Conservation (phyloP, 1,140 invertebrate genomes). For the Drosophila nikananu region DNA sequence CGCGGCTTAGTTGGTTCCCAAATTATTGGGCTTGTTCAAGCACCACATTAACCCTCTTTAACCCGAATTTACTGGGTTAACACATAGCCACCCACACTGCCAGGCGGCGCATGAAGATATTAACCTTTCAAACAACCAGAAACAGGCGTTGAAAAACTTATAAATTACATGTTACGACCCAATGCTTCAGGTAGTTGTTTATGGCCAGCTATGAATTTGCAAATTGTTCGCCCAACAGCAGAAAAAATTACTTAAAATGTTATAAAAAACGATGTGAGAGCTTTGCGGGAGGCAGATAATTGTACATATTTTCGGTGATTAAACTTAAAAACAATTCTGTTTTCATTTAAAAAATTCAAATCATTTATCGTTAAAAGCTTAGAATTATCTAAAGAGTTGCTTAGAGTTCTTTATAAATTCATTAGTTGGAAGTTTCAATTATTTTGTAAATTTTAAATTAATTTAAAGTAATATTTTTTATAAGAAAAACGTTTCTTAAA, state of each 20-base stretch:
- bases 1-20: not conserved
- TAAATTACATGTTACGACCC: constrained; percentile 64
- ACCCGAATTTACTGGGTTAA: constrained; percentile 44
- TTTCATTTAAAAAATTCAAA: not conserved
- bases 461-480: not conserved
- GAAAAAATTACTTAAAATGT: constrained; percentile 40
- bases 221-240: constrained; percentile 33
- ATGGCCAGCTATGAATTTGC: constrained; percentile 53
- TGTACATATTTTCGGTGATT: not conserved
- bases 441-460: not conserved
- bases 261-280: constrained; percentile 17
- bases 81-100: constrained; percentile 17
- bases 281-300: not conserved
- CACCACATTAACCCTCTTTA: constrained; percentile 71
- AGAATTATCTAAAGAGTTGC: no score
- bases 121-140: constrained; percentile 69
- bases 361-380: not conserved
- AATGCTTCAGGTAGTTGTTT: constrained; percentile 61
- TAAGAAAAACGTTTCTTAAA: not conserved
- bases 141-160: constrained; percentile 32
- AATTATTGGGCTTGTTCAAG: constrained; percentile 1
- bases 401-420: not conserved
- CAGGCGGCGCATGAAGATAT: constrained; percentile 59
- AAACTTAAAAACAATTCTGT: not conserved
- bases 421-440: not conserved